A percentile compares a stretch with the other conserved stretches of the same genome.
phyloP scores from a whole-genome alignment of 2,113 vertebrate genomes.

The Lamprotornis superbus region DNA sequence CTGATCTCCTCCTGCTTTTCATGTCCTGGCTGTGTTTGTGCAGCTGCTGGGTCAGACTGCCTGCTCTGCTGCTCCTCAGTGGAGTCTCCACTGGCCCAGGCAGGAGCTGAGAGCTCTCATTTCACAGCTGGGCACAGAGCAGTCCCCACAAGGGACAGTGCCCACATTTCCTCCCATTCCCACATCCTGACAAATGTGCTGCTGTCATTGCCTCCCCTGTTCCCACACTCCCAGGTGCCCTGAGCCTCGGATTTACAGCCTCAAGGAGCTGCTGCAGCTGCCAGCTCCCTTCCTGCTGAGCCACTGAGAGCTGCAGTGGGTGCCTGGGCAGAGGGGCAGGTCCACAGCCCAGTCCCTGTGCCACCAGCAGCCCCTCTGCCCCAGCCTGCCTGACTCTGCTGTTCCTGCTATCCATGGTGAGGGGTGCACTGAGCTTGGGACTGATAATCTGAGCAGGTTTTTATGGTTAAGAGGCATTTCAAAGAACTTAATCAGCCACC shows the following conservation, averaged over 20 bases:
- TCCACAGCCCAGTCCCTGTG: not conserved
- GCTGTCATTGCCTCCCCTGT: not conserved
- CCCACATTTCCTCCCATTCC: accelerated
- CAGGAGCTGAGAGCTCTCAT: not conserved
- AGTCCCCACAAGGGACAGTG: not conserved
- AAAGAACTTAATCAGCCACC: not conserved
- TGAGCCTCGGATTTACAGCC: not conserved
- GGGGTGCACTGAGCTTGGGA: not conserved
- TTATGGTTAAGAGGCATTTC: not conserved
- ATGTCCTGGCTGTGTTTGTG: not conserved
- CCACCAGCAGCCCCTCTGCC: not conserved
- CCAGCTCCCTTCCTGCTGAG: not conserved
- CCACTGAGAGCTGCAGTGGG: not conserved
- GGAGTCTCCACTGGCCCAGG: not conserved
- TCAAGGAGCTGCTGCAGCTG: not conserved
- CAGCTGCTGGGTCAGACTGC: not conserved
- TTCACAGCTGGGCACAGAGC: not conserved
- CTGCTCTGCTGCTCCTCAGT: not conserved
- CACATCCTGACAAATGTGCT: not conserved
- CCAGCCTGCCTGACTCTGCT: not conserved
- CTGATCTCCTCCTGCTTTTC: not conserved
- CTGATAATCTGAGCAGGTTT: not conserved
- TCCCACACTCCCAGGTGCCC: not conserved
- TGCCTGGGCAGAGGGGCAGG: not conserved
- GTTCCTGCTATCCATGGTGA: accelerated